Evolutionary conservation across 2,888 invertebrate species (phyloP), one percentile per base, ranked within the genome.

Genomic region (Drosophila limbata): DNA sequence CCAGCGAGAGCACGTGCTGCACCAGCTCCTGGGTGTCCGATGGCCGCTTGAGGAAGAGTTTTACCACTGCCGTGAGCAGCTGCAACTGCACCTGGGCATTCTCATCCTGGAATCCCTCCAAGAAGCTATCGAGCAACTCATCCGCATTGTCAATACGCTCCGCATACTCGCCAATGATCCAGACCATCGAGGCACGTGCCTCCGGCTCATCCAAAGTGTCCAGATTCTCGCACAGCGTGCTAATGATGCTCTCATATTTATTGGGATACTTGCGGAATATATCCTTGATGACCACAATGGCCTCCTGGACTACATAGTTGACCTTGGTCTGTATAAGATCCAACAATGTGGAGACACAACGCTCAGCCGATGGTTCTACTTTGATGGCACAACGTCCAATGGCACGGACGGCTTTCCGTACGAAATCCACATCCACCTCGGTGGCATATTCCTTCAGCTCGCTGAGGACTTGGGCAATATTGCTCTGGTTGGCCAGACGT

Each of bases 111-210:
- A 99, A 99, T 11, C 98, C 99, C 93, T 99, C 99, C 8, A 99
- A 94, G 94, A 99, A 99, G 72, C 98, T 98, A 92, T 99, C 99
- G 19, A 99, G 93, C 31, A 99, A 94, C 90, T 99, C 99, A 90
- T 99, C 99, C 0, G 99, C 99, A 92, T 99, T 99, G 93, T 99
- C 99, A 82, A 99, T 99, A 78, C 99, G 95, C 92, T 99, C 99
- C 0, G 99, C 99, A 93, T 99, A 99, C 93, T 99, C 99, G 19
- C 99, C 99, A 74, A 96, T 96, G 62, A 96, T 96, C 96, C 96
- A 96, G 15, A 96, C 99, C 99, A 99, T 99, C 8, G 98, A 98
- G 4, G 99, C 99, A 82, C 99, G 94, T 0, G 99, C 99, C 92
- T 99, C 99, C 0, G 99, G 99, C 91, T 99, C 99, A 92, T 99